Conservation (phyloP, 2,797 vertebrate species). For the Rhinoraja longicauda region DNA sequence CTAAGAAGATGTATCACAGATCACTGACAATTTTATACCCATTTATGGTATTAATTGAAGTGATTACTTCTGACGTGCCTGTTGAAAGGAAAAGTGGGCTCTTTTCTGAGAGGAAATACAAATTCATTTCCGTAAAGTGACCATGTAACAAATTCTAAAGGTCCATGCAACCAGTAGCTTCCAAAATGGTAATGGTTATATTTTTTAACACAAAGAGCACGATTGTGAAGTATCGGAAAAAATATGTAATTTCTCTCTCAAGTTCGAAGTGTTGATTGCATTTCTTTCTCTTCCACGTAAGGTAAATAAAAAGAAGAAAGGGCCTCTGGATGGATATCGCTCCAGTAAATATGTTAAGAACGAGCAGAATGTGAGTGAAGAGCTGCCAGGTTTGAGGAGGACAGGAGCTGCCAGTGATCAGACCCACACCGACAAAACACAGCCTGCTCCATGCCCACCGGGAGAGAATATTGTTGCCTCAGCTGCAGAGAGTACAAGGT, state of each 20-base stretch:
- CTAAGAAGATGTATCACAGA: background rate
- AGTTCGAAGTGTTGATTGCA: background rate
- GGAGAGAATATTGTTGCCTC: background rate
- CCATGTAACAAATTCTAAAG: background rate
- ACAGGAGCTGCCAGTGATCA: background rate
- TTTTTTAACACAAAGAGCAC: background rate
- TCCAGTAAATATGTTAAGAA: constrained; percentile 1
- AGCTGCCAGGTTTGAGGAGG: background rate
- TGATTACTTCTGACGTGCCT: background rate
- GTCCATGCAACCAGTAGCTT: background rate
- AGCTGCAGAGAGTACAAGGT: background rate
- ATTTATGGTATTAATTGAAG: background rate
- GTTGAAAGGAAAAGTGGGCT: background rate
- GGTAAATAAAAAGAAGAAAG: constrained; percentile 32
- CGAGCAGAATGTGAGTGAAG: constrained; percentile 28
- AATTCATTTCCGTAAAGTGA: background rate
- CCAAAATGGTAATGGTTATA: background rate
- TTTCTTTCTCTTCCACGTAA: background rate
- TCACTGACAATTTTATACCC: constrained; percentile 5
- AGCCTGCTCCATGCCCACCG: background rate
- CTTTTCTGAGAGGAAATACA: background rate
- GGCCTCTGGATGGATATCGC: background rate
- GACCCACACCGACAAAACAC: too few relatives aligned
- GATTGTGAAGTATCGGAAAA: background rate
- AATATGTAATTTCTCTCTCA: background rate